phyloP scores from a whole-genome alignment of 1,140 invertebrate genomes.

The Macrosteles quadrilineatus region DNA sequence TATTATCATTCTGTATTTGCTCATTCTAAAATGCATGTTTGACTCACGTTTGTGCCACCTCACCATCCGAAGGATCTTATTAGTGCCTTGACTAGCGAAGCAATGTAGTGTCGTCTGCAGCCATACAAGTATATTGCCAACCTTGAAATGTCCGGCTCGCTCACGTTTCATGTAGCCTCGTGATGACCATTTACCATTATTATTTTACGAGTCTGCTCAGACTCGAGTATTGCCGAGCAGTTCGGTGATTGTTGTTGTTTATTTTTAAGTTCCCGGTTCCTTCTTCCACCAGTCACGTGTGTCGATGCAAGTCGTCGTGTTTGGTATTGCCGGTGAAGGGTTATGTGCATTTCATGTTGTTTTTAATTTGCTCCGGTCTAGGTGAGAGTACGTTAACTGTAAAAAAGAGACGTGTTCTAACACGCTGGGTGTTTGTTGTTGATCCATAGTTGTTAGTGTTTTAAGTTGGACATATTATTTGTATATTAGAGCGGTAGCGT shows the following conservation, averaged over 20 bases:
- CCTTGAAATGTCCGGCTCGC: no score
- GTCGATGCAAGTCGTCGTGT: not conserved
- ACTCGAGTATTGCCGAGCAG: not conserved
- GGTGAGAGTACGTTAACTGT: not conserved
- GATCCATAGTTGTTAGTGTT: constrained; percentile 18
- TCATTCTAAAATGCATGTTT: no score
- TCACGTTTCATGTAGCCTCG: no score
- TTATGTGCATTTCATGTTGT: constrained; percentile 22
- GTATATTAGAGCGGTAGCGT: constrained; percentile 17
- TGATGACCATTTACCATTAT: no score
- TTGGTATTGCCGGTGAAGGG: constrained; percentile 9
- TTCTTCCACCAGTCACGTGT: not conserved
- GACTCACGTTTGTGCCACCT: no score
- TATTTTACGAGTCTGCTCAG: no score
- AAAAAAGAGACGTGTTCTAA: constrained; percentile 6
- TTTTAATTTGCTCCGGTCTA: not conserved
- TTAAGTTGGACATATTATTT: constrained; percentile 19
- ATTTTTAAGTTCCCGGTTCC: constrained; percentile 15
- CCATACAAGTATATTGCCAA: no score
- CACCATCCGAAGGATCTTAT: no score
- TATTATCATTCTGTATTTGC: no score
- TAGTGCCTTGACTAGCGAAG: no score
- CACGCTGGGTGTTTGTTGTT: constrained; percentile 23
- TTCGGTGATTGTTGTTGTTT: not conserved
- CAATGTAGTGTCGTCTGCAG: no score